Percentiles rank a stretch among this genome's conserved stretches.
Evolutionary conservation across 2,888 invertebrate genomes (phyloP).

Genomic region (Netelia virgata): DNA sequence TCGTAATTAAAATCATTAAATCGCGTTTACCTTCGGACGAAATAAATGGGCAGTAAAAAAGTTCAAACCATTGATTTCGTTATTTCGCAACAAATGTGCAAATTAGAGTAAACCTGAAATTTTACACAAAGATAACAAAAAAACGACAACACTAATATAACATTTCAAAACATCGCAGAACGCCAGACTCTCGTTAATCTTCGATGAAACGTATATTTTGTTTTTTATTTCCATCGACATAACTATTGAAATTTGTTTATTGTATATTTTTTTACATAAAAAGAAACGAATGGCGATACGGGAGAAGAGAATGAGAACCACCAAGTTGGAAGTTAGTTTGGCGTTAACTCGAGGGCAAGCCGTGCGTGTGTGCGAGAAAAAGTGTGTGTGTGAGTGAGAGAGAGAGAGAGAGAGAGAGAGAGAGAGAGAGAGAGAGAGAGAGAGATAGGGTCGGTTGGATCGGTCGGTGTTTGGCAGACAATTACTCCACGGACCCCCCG

Average conservation of each 20-base stretch:
- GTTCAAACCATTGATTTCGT: too few relatives aligned
- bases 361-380: slow-evolving; percentile 17
- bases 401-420: slow-evolving; percentile 45
- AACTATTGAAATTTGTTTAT: not conserved
- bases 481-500: slow-evolving; percentile 83
- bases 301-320: slow-evolving; percentile 75
- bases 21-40: too few relatives aligned
- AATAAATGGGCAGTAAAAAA: too few relatives aligned
- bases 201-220: not conserved
- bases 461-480: slow-evolving; percentile 82
- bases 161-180: not conserved
- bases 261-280: slow-evolving; percentile 59
- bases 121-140: not conserved
- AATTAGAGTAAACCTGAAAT: not conserved
- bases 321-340: slow-evolving; percentile 77
- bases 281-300: too few relatives aligned
- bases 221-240: not conserved
- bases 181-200: not conserved
- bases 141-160: not conserved
- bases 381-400: slow-evolving; percentile 23
- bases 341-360: slow-evolving; percentile 76
- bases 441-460: slow-evolving; percentile 72
- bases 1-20: too few relatives aligned
- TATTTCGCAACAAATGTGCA: too few relatives aligned
- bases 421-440: slow-evolving; percentile 36